Percentiles rank a stretch among this genome's conserved stretches.
Evolutionary conservation across 2,113 vertebrate species (phyloP).

Genomic region (Hippopotamus amphibius): DNA sequence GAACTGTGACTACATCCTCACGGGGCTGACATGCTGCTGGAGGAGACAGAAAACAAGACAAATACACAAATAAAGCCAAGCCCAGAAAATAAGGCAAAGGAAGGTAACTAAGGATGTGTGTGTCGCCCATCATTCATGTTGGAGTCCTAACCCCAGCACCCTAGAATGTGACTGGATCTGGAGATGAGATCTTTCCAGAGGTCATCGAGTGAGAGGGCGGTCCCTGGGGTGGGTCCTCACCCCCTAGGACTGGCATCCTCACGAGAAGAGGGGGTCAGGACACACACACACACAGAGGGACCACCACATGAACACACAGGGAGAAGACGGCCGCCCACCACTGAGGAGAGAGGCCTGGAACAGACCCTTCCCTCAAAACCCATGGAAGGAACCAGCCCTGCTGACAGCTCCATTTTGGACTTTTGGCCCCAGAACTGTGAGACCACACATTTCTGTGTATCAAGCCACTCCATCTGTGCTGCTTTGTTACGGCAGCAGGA

Average conservation of each 20-base stretch:
- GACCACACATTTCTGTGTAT: neutral
- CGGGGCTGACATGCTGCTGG: rapidly evolving
- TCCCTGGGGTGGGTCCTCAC: neutral
- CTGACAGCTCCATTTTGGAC: rapidly evolving
- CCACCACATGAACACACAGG: neutral
- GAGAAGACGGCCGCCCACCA: rapidly evolving
- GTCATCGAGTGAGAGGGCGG: rapidly evolving
- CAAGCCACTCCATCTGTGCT: no score
- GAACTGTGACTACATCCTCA: rapidly evolving
- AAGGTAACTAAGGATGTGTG: rapidly evolving
- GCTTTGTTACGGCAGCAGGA: rapidly evolving
- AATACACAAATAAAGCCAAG: rapidly evolving
- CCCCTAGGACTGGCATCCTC: rapidly evolving
- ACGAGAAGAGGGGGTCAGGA: neutral
- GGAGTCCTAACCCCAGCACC: neutral
- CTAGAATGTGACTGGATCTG: neutral
- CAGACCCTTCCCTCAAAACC: neutral
- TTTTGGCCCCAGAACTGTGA: neutral
- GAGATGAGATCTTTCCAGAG: neutral
- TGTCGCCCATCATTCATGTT: neutral
- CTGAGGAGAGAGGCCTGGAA: neutral
- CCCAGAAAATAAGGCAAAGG: neutral
- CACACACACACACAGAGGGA: neutral
- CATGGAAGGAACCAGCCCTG: neutral
- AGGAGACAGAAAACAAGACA: neutral